A percentile compares a stretch with the other conserved stretches of the same genome.
These are phyloP conservation scores for Sceliomorpha sp. DNA, from an alignment of 2,888 invertebrate genomes.

Conservation along the genomic window DNA sequence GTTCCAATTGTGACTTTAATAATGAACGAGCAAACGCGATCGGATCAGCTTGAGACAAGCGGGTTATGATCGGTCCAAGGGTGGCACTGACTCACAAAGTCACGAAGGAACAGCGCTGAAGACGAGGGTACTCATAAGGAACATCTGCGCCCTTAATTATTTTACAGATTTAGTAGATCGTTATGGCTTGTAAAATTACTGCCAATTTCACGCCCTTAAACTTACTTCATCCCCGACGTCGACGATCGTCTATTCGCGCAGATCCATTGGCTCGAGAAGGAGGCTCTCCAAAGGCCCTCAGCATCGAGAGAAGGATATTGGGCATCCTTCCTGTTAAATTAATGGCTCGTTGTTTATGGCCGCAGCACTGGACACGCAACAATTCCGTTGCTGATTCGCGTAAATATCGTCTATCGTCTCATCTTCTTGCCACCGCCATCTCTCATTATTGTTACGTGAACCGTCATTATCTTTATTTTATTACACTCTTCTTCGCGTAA, in stretches of 20 bases:
- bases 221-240: constrained; percentile 72
- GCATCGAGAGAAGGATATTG: constrained; percentile 71
- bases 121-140: constrained; percentile 48
- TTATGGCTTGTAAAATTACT: constrained; percentile 81
- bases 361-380: constrained; percentile 73
- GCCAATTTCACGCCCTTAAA: constrained; percentile 80
- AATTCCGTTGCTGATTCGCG: constrained; percentile 74
- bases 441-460: constrained; percentile 39
- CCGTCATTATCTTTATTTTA: constrained; percentile 42
- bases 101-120: constrained; percentile 28
- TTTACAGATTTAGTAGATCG: constrained; percentile 80
- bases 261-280: constrained; percentile 44
- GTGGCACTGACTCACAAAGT: constrained; percentile 34
- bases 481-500: constrained; percentile 22
- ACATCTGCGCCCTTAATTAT: constrained; percentile 80
- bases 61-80: constrained; percentile 26
- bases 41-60: constrained; percentile 13
- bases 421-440: constrained; percentile 45
- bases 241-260: constrained; percentile 45
- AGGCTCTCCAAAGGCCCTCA: too few species aligned
- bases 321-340: constrained; percentile 77
- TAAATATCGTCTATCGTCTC: constrained; percentile 61
- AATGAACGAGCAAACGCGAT: constrained; percentile 15
- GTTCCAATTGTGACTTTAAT: constrained; percentile 40
- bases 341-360: constrained; percentile 79